These are phyloP conservation scores for Bos javanicus DNA, from an alignment of 2,113 vertebrate species.

Conservation along the genomic window DNA sequence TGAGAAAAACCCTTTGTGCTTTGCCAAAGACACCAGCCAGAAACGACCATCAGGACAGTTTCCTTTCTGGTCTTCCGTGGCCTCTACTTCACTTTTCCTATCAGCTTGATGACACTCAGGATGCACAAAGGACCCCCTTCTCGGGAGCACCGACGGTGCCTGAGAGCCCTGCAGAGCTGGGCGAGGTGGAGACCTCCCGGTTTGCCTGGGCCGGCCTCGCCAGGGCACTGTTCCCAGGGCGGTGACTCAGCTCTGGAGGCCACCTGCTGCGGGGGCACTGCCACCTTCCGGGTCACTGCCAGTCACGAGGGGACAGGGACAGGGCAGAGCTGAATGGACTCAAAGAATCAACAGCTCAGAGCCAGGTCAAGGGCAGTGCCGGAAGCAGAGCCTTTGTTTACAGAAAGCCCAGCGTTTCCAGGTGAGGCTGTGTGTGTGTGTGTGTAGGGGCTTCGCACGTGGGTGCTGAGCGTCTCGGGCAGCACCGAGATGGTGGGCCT, in stretches of 20 bases:
- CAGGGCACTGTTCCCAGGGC: slow-evolving; percentile 4
- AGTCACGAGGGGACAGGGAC: slow-evolving; percentile 35
- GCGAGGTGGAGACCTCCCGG: background rate
- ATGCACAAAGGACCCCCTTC: background rate
- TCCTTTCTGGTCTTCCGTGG: background rate
- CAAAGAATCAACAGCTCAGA: background rate
- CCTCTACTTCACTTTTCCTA: background rate
- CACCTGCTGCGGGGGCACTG: slow-evolving; percentile 33
- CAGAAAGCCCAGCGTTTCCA: accelerated
- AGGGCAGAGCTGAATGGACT: background rate
- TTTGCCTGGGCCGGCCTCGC: background rate
- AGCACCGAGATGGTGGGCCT: background rate
- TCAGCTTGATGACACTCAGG: accelerated
- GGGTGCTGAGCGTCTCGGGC: background rate
- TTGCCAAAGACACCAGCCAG: background rate
- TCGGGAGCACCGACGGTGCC: background rate
- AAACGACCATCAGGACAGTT: background rate
- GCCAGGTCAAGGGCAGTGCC: background rate
- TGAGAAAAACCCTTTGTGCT: background rate
- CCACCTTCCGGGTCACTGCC: slow-evolving; percentile 42
- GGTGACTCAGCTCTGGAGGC: slow-evolving; percentile 58
- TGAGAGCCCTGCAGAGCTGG: background rate
- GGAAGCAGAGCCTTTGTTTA: background rate
- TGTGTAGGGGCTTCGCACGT: accelerated
- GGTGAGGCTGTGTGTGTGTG: accelerated